Conservation (phyloP, 1,140 invertebrate genomes). For the Vanessa atalanta region DNA sequence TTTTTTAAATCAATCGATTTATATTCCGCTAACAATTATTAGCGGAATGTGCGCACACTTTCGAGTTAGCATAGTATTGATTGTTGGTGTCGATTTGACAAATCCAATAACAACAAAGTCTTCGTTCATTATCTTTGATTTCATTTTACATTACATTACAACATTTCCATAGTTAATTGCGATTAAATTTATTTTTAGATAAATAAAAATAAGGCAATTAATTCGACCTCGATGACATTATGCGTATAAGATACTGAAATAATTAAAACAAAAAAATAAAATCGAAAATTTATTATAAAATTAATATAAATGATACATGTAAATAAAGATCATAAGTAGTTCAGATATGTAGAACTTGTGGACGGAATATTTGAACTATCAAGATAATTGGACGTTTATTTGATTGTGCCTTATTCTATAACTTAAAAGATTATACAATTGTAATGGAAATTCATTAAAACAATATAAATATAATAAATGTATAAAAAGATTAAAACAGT, state of each 20-base stretch:
- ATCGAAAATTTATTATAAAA: conserved; percentile 5
- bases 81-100: too few relatives aligned
- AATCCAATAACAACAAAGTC: too few relatives aligned
- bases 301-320: conserved; percentile 4
- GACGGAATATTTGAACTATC: not conserved
- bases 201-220: too few relatives aligned
- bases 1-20: too few relatives aligned
- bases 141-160: too few relatives aligned
- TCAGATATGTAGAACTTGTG: not conserved
- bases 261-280: conserved; percentile 7
- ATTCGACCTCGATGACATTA: too few relatives aligned
- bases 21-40: too few relatives aligned
- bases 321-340: not conserved
- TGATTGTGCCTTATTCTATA: not conserved
- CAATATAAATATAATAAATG: not conserved
- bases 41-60: too few relatives aligned
- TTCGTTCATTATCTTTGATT: too few relatives aligned
- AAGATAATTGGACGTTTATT: not conserved
- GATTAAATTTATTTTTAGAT: too few relatives aligned
- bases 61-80: too few relatives aligned
- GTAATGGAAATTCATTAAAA: not conserved
- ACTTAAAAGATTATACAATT: not conserved
- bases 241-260: not conserved
- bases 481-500: not conserved
- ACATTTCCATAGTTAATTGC: too few relatives aligned